phyloP scores from a whole-genome alignment of 2,113 vertebrate species.

The Rhabdomys dilectus region DNA sequence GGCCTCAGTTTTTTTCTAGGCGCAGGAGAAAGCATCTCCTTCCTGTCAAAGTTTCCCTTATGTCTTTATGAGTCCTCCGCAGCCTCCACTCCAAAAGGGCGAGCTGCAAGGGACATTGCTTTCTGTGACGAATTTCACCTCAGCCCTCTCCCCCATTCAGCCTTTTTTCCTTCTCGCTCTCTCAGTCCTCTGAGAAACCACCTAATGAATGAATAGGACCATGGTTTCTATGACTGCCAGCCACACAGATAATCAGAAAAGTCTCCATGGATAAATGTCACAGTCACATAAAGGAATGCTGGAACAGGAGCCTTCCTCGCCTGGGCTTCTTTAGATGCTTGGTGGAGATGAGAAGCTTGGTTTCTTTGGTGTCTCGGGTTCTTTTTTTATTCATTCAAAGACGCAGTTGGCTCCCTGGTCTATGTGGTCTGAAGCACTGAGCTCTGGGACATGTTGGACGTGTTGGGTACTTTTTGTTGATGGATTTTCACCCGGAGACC shows the following conservation, averaged over 20 bases:
- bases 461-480: not conserved
- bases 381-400: not conserved
- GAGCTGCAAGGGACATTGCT: not conserved
- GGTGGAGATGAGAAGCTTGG: not conserved
- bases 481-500: not conserved
- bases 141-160: not conserved
- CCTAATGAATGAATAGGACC: not conserved
- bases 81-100: not conserved
- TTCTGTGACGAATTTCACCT: rapidly evolving
- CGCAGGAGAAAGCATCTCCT: not conserved
- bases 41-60: slow-evolving; percentile 19
- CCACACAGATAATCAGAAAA: not conserved
- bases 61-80: not conserved
- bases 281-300: not conserved
- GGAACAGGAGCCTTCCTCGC: not conserved
- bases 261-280: not conserved
- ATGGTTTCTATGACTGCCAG: not conserved
- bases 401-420: not conserved
- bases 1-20: not conserved
- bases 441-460: not conserved
- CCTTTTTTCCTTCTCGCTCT: not conserved
- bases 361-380: not conserved
- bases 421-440: too few relatives aligned
- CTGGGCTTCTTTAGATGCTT: too few relatives aligned
- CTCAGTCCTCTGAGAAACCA: not conserved